Conservation (phyloP, 2,113 vertebrate species). For the Brachyistius frenatus region DNA sequence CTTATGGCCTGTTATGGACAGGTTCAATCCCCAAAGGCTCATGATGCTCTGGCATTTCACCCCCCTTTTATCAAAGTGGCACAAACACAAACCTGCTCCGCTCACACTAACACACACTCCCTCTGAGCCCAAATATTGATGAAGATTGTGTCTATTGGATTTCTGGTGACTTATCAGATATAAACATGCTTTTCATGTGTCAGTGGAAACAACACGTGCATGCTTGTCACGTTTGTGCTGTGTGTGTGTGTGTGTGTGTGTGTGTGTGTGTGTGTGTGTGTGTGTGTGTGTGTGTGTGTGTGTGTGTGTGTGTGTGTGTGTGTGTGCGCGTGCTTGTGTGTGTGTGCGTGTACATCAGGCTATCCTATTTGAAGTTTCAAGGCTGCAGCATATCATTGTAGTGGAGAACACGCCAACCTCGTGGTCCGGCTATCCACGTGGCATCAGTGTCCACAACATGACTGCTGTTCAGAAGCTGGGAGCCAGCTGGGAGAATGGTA, state of each 20-base stretch:
- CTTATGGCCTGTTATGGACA: not conserved
- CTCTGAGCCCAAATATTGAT: conserved; percentile 29
- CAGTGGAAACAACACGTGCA: not conserved
- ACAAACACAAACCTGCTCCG: conserved; percentile 46
- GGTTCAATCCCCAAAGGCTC: conserved; percentile 7
- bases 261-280: conserved; percentile 21
- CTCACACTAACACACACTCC: conserved; percentile 4
- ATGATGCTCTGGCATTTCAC: conserved; percentile 5
- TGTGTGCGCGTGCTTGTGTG: not conserved
- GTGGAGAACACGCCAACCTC: conserved; percentile 87
- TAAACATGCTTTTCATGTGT: conserved; percentile 19
- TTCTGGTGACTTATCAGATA: not conserved
- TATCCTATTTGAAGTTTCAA: conserved; percentile 89
- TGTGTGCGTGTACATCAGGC: conserved; percentile 76
- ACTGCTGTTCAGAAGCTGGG: conserved; percentile 90
- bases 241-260: not conserved
- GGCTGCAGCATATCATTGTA: conserved; percentile 90
- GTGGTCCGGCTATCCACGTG: conserved; percentile 87
- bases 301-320: conserved; percentile 23
- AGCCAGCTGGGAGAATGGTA: conserved; percentile 84
- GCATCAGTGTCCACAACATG: conserved; percentile 92
- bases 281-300: conserved; percentile 9
- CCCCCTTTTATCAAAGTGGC: conserved; percentile 17
- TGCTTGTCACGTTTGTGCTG: not conserved
- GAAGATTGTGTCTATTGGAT: not conserved